These are phyloP conservation scores for Bothrops jararaca DNA, from an alignment of 2,113 vertebrate genomes.

Conservation along the genomic window DNA sequence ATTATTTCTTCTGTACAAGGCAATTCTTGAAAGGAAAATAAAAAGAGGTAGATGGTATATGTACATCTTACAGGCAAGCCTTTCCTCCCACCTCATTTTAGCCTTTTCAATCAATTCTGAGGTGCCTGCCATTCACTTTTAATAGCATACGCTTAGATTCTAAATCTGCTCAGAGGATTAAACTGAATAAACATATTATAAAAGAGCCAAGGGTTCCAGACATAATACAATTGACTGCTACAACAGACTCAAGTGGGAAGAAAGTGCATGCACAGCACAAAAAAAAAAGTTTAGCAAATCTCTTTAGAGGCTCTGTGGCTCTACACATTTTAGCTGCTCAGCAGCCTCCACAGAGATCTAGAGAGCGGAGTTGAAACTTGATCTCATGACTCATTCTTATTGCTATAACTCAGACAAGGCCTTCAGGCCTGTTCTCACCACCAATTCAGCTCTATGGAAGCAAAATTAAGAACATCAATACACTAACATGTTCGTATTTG, in stretches of 20 bases:
- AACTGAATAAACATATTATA: not conserved
- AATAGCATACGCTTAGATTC: not conserved
- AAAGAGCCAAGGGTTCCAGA: not conserved
- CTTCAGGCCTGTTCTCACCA: conserved; percentile 24
- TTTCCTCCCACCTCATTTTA: not conserved
- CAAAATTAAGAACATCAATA: conserved; percentile 4
- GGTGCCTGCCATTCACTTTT: not conserved
- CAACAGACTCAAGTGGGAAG: conserved; percentile 1
- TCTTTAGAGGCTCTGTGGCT: not conserved
- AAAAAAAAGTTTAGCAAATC: not conserved
- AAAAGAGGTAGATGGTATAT: not conserved
- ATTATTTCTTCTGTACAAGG: not conserved
- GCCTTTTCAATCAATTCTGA: not conserved
- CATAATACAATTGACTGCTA: not conserved
- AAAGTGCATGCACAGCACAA: not conserved
- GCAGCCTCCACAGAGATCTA: not conserved
- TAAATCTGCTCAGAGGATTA: not conserved
- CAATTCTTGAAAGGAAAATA: not conserved
- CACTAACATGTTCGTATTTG: not conserved
- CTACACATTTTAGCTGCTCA: not conserved
- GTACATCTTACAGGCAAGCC: not conserved
- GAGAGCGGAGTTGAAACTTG: conserved; percentile 12
- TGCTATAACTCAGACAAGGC: conserved; percentile 6
- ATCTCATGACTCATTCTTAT: conserved; percentile 22
- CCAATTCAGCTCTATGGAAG: not conserved